phyloP scores from a whole-genome alignment of 2,888 invertebrate genomes.

The Machimus rusticus region DNA sequence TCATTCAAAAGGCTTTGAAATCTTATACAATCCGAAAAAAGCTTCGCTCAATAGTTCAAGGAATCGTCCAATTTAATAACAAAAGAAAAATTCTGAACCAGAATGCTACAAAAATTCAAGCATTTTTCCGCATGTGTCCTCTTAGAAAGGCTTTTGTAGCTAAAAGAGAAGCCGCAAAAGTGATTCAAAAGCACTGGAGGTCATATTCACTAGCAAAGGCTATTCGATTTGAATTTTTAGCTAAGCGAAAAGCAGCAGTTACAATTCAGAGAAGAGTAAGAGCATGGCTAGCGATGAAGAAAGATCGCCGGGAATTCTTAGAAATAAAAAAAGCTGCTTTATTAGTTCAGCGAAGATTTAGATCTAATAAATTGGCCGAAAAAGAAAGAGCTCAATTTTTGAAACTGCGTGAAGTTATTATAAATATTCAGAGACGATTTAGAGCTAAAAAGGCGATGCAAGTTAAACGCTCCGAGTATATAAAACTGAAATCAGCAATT shows the following conservation, averaged over 20 bases:
- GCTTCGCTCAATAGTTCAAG: constrained; percentile 58
- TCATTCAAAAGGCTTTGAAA: constrained; percentile 50
- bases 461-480: constrained; percentile 50
- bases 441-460: constrained; percentile 56
- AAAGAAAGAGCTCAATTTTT: constrained; percentile 49
- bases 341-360: constrained; percentile 52
- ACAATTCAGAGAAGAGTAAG: constrained; percentile 53
- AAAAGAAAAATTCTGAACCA: constrained; percentile 47
- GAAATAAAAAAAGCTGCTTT: constrained; percentile 48
- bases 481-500: constrained; percentile 48
- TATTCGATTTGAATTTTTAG: constrained; percentile 52
- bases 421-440: constrained; percentile 63
- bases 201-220: constrained; percentile 49
- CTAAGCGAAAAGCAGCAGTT: constrained; percentile 47
- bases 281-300: constrained; percentile 52
- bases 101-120: constrained; percentile 56
- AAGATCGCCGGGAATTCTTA: constrained; percentile 49
- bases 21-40: constrained; percentile 59
- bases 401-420: constrained; percentile 53
- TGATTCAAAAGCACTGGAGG: constrained; percentile 63
- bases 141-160: constrained; percentile 53
- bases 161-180: constrained; percentile 53
- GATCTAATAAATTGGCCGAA: constrained; percentile 52
- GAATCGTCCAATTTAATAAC: constrained; percentile 46
- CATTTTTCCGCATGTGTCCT: constrained; percentile 57